Base-by-base conservation (phyloP, 2,113 vertebrate genomes). In the Isurus oxyrinchus region DNA sequence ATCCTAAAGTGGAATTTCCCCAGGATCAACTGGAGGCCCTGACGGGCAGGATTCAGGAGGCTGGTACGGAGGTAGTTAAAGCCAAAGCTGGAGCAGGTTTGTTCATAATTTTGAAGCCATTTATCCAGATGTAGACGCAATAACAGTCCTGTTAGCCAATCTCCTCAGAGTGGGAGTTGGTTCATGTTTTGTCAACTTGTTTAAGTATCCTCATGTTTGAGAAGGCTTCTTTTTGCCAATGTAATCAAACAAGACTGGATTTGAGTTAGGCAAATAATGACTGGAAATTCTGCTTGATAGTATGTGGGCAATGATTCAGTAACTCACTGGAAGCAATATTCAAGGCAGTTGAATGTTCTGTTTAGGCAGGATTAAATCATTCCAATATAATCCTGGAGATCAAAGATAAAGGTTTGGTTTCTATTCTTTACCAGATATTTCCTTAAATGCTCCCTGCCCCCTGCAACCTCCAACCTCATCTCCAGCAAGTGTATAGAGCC, bases 11-110 rank as follows among this genome's bases (percentile, higher is more conserved):
- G 40, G 99, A 99, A 96, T 99, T 99, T 69, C 98, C 99, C 19
- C 98, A 99, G 96, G 99, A 99, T 96, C 98, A 99, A 96, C 97
- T 99, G 97, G 96, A 98, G 0, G 96, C 98, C 0, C 98, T 99
- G 96, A 98, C 97, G 0, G 98, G 97, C 31, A 98, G 99, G 96
- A 99, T 99, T 97, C 99, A 99, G 97, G 99, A 99, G 96, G 99
- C 99, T 0, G 99, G 99, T 96, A 99, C 99, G 0, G 99, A 99
- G 97, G 99, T 99, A 96, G 99, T 99, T 67, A 98, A 99, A 97
- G 99, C 99, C 72, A 99, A 99, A 97, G 99, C 99, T 0, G 99
- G 99, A 97, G 98, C 99, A 97, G 98, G 98, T 99, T 72, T 84
- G 97, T 97, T 5, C n/a, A 5, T 27, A 5, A 49, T 44, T 44